Percentiles rank a stretch among this genome's conserved stretches.
Conservation (phyloP, 1,140 invertebrate species). For the Anthonomus grandis region DNA sequence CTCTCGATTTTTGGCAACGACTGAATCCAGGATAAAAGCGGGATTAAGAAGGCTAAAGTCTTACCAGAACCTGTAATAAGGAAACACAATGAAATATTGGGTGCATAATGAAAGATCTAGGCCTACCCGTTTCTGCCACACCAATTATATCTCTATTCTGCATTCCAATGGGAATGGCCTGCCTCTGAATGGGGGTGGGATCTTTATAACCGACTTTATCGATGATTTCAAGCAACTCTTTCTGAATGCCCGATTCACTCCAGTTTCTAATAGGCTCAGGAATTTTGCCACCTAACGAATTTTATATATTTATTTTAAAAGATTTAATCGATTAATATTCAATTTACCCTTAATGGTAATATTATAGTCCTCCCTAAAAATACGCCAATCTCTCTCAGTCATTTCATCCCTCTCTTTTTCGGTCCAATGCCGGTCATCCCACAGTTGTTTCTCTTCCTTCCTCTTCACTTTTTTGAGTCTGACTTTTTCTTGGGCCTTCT, state of each 20-base stretch:
- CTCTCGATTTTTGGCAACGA: conserved; percentile 94
- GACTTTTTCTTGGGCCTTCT: conserved; percentile 96
- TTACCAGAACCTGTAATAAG: conserved; percentile 87
- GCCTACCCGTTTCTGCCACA: conserved; percentile 98
- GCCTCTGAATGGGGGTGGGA: conserved; percentile 97
- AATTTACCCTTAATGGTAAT: conserved; percentile 88
- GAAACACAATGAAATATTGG: too few relatives aligned
- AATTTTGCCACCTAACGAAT: conserved; percentile 75
- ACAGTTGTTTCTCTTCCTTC: conserved; percentile 97
- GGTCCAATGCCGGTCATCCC: conserved; percentile 98
- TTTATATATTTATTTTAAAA: neutral
- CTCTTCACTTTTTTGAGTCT: conserved; percentile 91
- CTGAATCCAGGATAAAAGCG: conserved; percentile 96
- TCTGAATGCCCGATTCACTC: conserved; percentile 90
- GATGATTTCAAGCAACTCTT: conserved; percentile 93
- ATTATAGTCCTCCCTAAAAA: conserved; percentile 99
- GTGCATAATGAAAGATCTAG: too few relatives aligned
- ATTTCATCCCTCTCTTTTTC: conserved; percentile 94
- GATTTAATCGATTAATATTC: neutral
- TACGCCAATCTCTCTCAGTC: conserved; percentile 99
- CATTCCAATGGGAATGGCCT: conserved; percentile 98
- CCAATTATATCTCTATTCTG: conserved; percentile 99
- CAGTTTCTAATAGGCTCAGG: conserved; percentile 94
- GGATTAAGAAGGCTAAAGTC: conserved; percentile 97
- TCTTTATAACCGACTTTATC: conserved; percentile 96